Evolutionary conservation across 2,888 invertebrate genomes (phyloP), one percentile per base, ranked within the genome.

Genomic region (Nasonia oneida): DNA sequence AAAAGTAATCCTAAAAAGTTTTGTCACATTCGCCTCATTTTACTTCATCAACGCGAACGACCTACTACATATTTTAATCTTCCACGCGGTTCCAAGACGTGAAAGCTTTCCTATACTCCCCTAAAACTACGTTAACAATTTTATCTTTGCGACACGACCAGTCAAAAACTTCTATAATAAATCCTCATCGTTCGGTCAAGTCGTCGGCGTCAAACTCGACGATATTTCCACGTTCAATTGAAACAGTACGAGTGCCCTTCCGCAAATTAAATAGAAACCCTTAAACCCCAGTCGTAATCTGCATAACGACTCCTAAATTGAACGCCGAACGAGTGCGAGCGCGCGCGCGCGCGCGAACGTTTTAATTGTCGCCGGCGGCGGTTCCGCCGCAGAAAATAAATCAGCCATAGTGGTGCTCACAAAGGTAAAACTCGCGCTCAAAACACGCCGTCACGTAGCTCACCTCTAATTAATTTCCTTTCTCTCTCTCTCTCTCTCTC

Each of bases 381-480:
- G 37, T 37, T 37, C 2, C 42, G 0, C 23, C 15, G n/a, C 10
- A 23, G 61, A 15, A 61, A 61, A 61, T 61, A 61, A 61, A 61
- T 61, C 61, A 61, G 10, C 23, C n/a, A 15, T n/a, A 18, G 15
- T 53, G 10, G 0, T 1, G 23, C 61, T 23, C 23, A 23, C 23
- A 61, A 61, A 61, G 61, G 61, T 10, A 57, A 57, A 53, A 53
- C 53, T 53, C 53, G 53, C 53, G 18, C 18, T 18, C 4, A 53
- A 53, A n/a, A 57, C 57, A 57, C 57, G 57, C 18, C 57, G 5
- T 15, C 57, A n/a, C 75, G 57, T 18, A 29, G 61, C 78, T 83
- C 81, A 33, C 47, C 64, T 80, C 71, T 77, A 71, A 83, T 73
- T 81, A 75, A 67, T 61, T 61, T 42, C 78, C 64, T 5, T 0